Base-by-base conservation (phyloP, 2,888 invertebrate species). In the Diadromus collaris region DNA sequence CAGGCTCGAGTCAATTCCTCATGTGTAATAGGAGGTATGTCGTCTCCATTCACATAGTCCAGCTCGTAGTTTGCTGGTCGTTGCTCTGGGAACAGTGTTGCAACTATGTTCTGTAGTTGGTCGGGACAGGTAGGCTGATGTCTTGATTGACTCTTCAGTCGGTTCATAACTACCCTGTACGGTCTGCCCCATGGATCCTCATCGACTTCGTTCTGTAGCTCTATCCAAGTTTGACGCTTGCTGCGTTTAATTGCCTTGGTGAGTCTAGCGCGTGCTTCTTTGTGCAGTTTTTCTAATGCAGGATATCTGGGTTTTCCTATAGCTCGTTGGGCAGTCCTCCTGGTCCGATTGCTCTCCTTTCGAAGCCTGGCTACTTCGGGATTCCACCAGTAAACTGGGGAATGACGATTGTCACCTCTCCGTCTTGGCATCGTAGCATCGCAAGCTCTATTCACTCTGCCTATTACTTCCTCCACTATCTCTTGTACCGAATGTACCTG, bases 21-120 rank as follows among this genome's bases (percentile, higher is more conserved):
- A 13, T 46, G 4, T 0, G 77, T 80, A 34, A 82, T 38, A 2
- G 73, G 69, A 10, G 74, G 78, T n/a, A 76, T 69, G 2, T 41
- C 63, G n/a, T 76, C 79, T 7, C 19, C 16, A 13, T 27, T 32
- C 2, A 9, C 19, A 2, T 38, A 10, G 13, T 44, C 48, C 2
- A 51, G 4, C 6, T 16, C 19, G 13, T 78, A 76, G 41, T 41
- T 21, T 9, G 44, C 2, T 29, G 68, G 51, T 0, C 21, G 24
- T 58, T 82, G 80, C 61, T 69, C 48, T 10, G 83, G 81, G 64
- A 83, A 83, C n/a, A 83, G 67, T 10, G 56, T 24, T 3, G 70
- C 27, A 5, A 82, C 82, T 24, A 83, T 83, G 46, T 65, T 65
- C 34, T 60, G 27, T 19, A 82, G 69, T 38, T 75, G 60, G 1